These are phyloP conservation scores for Atta texana DNA, from an alignment of 1,140 invertebrate genomes.

Conservation along the genomic window DNA sequence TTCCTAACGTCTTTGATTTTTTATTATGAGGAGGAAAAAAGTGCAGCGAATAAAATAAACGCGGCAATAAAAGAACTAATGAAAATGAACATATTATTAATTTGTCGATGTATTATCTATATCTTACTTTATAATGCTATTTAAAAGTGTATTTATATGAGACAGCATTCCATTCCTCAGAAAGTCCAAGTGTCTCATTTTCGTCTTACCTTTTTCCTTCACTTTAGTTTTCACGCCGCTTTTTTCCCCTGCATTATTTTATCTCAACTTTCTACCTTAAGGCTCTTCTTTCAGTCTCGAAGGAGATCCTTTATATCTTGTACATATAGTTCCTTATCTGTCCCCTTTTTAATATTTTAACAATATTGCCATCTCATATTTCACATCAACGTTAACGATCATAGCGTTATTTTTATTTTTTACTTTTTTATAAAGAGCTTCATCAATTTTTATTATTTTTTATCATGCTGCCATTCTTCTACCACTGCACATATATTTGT, in stretches of 20 bases:
- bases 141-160: neutral
- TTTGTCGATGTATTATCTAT: neutral
- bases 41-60: neutral
- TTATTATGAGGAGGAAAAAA: neutral
- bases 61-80: neutral
- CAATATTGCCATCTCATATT: slow-evolving; percentile 54
- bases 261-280: slow-evolving; percentile 37
- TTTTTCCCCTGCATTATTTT: slow-evolving; percentile 45
- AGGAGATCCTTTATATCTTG: slow-evolving; percentile 42
- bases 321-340: slow-evolving; percentile 45
- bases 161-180: neutral
- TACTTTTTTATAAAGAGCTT: neutral
- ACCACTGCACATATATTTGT: neutral
- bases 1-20: neutral
- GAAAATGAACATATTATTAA: neutral
- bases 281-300: slow-evolving; percentile 42
- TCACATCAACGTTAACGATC: slow-evolving; percentile 44
- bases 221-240: slow-evolving; percentile 50
- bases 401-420: slow-evolving; percentile 17
- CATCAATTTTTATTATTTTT: slow-evolving; percentile 16
- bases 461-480: neutral
- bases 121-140: neutral
- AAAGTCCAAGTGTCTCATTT: slow-evolving; percentile 41
- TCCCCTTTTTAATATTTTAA: slow-evolving; percentile 43
- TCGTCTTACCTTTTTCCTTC: neutral